Evolutionary conservation across 2,797 vertebrate genomes (phyloP), one percentile per base, ranked within the genome.

Genomic region (Danionella dracula): DNA sequence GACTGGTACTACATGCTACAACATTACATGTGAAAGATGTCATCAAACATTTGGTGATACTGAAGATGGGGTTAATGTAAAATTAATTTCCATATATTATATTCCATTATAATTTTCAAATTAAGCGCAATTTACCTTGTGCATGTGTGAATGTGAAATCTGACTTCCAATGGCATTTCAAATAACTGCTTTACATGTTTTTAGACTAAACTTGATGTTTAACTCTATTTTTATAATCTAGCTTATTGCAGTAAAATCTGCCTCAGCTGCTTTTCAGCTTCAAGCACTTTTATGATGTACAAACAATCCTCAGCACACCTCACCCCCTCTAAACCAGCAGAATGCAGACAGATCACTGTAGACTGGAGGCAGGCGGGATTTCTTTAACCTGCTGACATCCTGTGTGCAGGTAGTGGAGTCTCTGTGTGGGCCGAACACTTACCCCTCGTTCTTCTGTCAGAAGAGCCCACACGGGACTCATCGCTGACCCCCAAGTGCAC

Each of bases 401-500:
- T 62, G 57, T 38, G 35, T 72, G 50, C 57, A 72, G 55, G 62
- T 55, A 66, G 54, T 51, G 60, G 46, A 20, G 32, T 61, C 46
- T 71, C 54, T 51, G 62, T 66, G 69, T 71, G 69, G 69, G 69
- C 62, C 49, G 68, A 71, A 45, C 68, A 71, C 61, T 65, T 70
- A 70, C 61, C 53, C 38, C 62, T 51, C 68, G 50, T 50, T 53
- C 57, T 23, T 15, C 69, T 56, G 73, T 75, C 62, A 61, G 55
- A 48, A 66, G 56, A 66, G 56, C 48, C 68, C 63, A 66, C 70
- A 71, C 32, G 49, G 69, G 49, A 34, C 45, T 72, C 65, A 56
- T 23, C 40, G 45, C 57, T 63, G 70, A 66, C 61, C 80, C 83
- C 82, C 83, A 85, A 78, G 81, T 70, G 67, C 50, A 16, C 21